Evolutionary conservation across 1,140 invertebrate species (phyloP), one percentile per base, ranked within the genome.

Genomic region (Drosophila albomicans): DNA sequence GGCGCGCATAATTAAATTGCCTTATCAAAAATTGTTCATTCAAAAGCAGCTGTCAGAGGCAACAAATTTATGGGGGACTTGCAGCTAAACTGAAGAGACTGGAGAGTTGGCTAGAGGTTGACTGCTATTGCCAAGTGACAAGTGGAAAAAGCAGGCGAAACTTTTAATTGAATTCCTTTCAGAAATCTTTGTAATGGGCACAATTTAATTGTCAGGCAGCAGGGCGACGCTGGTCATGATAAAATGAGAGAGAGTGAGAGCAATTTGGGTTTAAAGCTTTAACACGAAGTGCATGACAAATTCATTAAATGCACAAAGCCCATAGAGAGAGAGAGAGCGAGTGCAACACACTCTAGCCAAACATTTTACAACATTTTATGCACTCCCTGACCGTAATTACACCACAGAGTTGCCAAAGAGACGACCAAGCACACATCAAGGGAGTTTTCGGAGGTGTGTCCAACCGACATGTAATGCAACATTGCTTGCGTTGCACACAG

Each of bases 111-210:
- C 35, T 7, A 10, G 2, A 38, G 35, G 8, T 38, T 10, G 35
- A 10, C 6, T 8, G 35, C 8, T 38, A 38, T 38, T 43, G 41
- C 52, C 28, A 64, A 66, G 35, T 54, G 15, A 48, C 7, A 32
- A 54, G 30, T 13, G 38, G n/a, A 49, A 48, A 43, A 28, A 57
- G 51, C 51, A 28, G n/a, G 38, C 51, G 38, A 79, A 80, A 89
- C 68, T 89, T 89, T 89, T 89, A 89, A 89, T 89, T 89, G 85
- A 89, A 89, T 89, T 89, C 75, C 74, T 68, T 89, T 86, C 67
- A 85, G 68, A 85, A 89, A 75, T 81, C 64, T 63, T 78, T 45
- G 74, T 85, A 88, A 88, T 88, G 78, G 78, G 78, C 71, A 81
- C 75, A 88, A 88, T 89, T 81, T 73, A 89, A 89, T 89, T 89